These are phyloP conservation scores for Tiliacea aurago DNA, from an alignment of 2,888 invertebrate genomes.

Conservation along the genomic window DNA sequence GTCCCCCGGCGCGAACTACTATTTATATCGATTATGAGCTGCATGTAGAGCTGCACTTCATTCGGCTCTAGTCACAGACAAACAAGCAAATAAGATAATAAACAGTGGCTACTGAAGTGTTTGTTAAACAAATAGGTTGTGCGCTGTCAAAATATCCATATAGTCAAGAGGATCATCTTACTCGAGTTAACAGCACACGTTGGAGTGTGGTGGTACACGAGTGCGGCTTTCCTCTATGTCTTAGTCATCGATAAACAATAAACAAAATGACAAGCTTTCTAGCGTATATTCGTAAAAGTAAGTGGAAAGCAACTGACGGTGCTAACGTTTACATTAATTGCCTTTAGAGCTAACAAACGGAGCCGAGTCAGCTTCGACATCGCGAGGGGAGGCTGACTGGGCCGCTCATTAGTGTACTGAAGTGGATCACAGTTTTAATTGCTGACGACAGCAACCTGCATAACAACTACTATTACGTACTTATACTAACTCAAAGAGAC, in stretches of 20 bases:
- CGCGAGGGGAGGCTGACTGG: slow-evolving; percentile 68
- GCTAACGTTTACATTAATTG: slow-evolving; percentile 80
- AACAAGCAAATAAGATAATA: slow-evolving; percentile 28
- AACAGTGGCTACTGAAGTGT: slow-evolving; percentile 42
- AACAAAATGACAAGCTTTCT: slow-evolving; percentile 70
- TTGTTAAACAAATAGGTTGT: slow-evolving; percentile 35
- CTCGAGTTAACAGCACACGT: slow-evolving; percentile 38
- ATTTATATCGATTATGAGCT: slow-evolving; percentile 72
- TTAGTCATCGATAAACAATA: slow-evolving; percentile 73
- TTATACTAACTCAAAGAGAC: slow-evolving; percentile 49
- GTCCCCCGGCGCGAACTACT: slow-evolving; percentile 72
- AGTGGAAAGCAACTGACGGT: slow-evolving; percentile 72
- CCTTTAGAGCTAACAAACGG: slow-evolving; percentile 74
- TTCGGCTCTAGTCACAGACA: slow-evolving; percentile 46
- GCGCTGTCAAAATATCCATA: slow-evolving; percentile 49
- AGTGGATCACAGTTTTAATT: slow-evolving; percentile 84
- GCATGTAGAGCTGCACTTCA: slow-evolving; percentile 52
- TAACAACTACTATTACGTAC: slow-evolving; percentile 50
- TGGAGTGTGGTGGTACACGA: slow-evolving; percentile 34
- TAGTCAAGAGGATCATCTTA: slow-evolving; percentile 54
- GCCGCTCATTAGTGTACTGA: slow-evolving; percentile 81
- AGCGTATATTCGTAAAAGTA: slow-evolving; percentile 67
- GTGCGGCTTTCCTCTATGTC: slow-evolving; percentile 39
- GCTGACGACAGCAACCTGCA: slow-evolving; percentile 69
- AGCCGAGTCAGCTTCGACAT: slow-evolving; percentile 68